Base-by-base conservation (phyloP, 2,888 invertebrate genomes). In the Magallana nippona region DNA sequence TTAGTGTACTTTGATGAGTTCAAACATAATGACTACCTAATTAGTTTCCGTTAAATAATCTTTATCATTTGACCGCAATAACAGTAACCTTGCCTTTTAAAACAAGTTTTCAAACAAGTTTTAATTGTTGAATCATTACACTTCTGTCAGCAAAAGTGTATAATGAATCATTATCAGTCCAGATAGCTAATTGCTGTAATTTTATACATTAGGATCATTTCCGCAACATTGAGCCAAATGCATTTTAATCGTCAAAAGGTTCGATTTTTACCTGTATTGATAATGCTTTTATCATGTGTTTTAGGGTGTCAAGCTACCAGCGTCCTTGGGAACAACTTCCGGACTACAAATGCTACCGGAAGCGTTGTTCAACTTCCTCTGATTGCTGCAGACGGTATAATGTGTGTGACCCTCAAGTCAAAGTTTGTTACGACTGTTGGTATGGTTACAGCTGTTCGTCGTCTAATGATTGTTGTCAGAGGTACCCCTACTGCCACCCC, bases 371-470 rank as follows among this genome's bases (percentile, higher is more conserved):
- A 10, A 79, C 86, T 8, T 88, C 90, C 78, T 84, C 86, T 8
- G 92, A 93, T 82, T 93, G 93, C 83, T 93, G 93, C 84, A 86
- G 89, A 55, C 83, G 89, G 32, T 91, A 90, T 87, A 92, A 91
- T 83, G 90, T 91, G 44, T 93, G 93, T 85, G 92, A 93, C 87
- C 86, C 84, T 44, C 89, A 89, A 55, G 92, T 92, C 0, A 88
- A 89, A 19, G 88, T 92, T n/a, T 93, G 93, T 85, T 91, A 91
- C 83, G 92, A 92, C 86, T 93, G 93, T 84, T 93, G 93, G 93
- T 92, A 92, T 81, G 92, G 92, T 15, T 90, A 91, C 79, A 91
- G 91, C 1, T 93, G 93, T 83, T 83, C 79, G 27, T 84, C 88
- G 2, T 87, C 89, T 78, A 86, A 86, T 27, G 92, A 93, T 88